Evolutionary conservation across 2,113 vertebrate genomes (phyloP).

Genomic region (Heterocephalus glaber): DNA sequence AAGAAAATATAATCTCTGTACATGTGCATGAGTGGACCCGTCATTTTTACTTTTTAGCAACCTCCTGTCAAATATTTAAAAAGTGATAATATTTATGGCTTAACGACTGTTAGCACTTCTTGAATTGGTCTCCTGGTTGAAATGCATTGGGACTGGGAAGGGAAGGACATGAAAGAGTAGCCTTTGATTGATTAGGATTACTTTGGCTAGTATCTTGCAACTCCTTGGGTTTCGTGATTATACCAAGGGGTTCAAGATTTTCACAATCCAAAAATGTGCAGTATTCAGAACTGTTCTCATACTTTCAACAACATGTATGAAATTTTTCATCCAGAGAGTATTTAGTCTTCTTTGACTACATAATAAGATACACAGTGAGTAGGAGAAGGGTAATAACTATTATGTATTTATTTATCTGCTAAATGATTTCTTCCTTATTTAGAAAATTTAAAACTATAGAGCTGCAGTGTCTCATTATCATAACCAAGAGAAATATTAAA

Average conservation of each 20-base stretch:
- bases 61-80: constrained; percentile 57
- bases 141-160: constrained; percentile 57
- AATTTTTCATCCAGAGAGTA: background rate
- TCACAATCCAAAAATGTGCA: background rate
- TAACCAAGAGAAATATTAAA: background rate
- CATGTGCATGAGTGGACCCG: constrained; percentile 41
- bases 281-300: background rate
- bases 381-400: background rate
- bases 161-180: constrained; percentile 56
- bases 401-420: background rate
- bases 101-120: constrained; percentile 36
- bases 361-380: background rate
- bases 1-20: constrained; percentile 57
- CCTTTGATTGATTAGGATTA: constrained; percentile 20
- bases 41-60: constrained; percentile 56
- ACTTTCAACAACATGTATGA: background rate
- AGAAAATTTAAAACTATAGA: background rate
- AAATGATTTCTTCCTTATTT: background rate
- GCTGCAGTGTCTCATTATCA: background rate
- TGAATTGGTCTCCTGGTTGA: constrained; percentile 19
- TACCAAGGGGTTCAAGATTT: background rate
- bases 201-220: background rate
- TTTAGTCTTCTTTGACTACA: background rate
- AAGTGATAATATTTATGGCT: constrained; percentile 56
- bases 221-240: background rate